phyloP scores from a whole-genome alignment of 2,797 vertebrate species.

The Chelmon rostratus region DNA sequence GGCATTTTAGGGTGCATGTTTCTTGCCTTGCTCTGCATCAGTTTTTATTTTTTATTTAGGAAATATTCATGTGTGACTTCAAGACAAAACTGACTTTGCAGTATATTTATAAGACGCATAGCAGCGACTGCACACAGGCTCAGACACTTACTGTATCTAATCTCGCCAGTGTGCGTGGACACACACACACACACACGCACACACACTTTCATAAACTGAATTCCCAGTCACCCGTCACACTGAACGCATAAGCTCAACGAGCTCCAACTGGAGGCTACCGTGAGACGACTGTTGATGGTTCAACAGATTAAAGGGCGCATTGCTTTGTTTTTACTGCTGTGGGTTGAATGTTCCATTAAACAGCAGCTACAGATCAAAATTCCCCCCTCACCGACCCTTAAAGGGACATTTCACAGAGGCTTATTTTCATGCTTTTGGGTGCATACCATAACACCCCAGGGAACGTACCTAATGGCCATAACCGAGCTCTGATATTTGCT shows the following conservation, averaged over 20 bases:
- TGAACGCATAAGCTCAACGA: conserved; percentile 45
- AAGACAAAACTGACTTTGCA: conserved; percentile 28
- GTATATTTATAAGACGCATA: conserved; percentile 35
- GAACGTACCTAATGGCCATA: conserved; percentile 19
- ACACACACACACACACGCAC: conserved; percentile 7
- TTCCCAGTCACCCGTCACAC: conserved; percentile 30
- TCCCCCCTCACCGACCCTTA: neutral
- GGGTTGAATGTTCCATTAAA: conserved; percentile 45
- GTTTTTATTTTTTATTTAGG: neutral
- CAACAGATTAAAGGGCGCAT: conserved; percentile 71
- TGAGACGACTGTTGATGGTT: conserved; percentile 78
- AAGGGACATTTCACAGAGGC: conserved; percentile 24
- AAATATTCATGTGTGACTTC: conserved; percentile 30
- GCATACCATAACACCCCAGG: conserved; percentile 10
- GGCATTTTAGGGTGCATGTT: conserved; percentile 3
- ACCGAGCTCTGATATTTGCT: neutral
- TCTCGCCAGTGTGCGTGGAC: neutral
- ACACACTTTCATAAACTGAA: conserved; percentile 5
- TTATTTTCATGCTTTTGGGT: conserved; percentile 30
- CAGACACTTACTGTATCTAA: conserved; percentile 11
- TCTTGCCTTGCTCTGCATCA: conserved; percentile 10
- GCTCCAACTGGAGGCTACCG: conserved; percentile 41
- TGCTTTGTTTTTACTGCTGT: conserved; percentile 48
- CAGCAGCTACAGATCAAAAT: conserved; percentile 29
- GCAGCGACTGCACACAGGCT: conserved; percentile 3